A percentile compares a stretch with the other conserved stretches of the same genome.
These are phyloP conservation scores for Sphaerophoria rueppellii DNA, from an alignment of 2,888 invertebrate species.

Conservation along the genomic window DNA sequence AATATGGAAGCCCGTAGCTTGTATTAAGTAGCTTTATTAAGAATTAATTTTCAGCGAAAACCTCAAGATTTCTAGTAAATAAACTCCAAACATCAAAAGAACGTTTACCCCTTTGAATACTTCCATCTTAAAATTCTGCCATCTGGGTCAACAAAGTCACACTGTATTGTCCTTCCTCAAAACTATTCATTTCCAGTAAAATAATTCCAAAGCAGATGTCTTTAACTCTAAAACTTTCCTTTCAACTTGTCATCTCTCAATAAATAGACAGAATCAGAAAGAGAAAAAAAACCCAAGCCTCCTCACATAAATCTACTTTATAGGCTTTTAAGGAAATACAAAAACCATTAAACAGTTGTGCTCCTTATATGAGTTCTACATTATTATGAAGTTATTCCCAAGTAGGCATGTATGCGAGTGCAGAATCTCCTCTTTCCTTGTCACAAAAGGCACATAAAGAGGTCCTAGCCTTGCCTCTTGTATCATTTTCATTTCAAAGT, in stretches of 20 bases:
- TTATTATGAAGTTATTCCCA: not conserved
- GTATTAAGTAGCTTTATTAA: no score
- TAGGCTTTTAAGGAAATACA: slow-evolving; percentile 57
- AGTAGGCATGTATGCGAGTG: not conserved
- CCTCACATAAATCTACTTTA: slow-evolving; percentile 61
- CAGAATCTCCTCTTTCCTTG: slow-evolving; percentile 15
- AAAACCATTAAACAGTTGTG: slow-evolving; percentile 45
- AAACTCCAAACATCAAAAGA: no score
- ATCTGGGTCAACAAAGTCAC: slow-evolving; percentile 24
- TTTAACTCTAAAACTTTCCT: slow-evolving; percentile 1
- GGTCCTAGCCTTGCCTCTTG: slow-evolving; percentile 36
- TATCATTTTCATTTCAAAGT: slow-evolving; percentile 59
- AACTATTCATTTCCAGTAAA: slow-evolving; percentile 21
- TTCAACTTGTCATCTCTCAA: slow-evolving; percentile 5
- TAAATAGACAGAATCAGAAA: slow-evolving; percentile 1
- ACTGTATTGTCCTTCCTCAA: not conserved
- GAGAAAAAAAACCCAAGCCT: slow-evolving; percentile 12
- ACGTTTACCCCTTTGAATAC: slow-evolving; percentile 15
- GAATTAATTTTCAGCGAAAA: no score
- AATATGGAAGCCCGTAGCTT: no score
- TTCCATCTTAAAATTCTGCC: slow-evolving; percentile 21
- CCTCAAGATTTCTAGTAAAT: no score
- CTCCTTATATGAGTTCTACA: slow-evolving; percentile 30
- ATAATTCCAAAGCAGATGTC: slow-evolving; percentile 29
- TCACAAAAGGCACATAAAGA: slow-evolving; percentile 2